Percentiles rank a stretch among this genome's conserved stretches.
These are phyloP conservation scores for Scaptomyza reducta DNA, from an alignment of 2,888 invertebrate species.

Conservation along the genomic window DNA sequence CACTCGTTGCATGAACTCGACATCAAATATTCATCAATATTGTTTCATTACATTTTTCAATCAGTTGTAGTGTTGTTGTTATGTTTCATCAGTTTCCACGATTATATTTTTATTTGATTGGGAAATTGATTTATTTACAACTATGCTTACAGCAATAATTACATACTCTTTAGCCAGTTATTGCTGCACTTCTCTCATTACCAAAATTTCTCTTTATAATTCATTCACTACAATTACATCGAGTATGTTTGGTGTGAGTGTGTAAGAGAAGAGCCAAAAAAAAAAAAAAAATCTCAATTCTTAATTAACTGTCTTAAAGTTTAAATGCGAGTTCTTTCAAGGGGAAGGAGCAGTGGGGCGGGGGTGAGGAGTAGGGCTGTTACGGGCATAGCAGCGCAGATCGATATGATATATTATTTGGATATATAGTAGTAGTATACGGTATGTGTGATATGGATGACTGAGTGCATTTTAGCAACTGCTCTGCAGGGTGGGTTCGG, in stretches of 20 bases:
- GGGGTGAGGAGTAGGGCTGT: neutral
- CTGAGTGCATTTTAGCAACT: conserved; percentile 23
- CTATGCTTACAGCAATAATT: conserved; percentile 24
- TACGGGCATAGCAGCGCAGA: neutral
- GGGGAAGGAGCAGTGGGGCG: neutral
- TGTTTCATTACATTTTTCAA: conserved; percentile 2
- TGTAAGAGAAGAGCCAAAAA: neutral
- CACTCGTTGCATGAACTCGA: neutral
- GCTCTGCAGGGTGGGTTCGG: neutral
- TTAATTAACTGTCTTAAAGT: conserved; percentile 59
- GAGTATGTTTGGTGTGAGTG: conserved; percentile 9
- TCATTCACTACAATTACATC: conserved; percentile 37
- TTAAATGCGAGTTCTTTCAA: conserved; percentile 54
- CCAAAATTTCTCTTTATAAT: neutral
- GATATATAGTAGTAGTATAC: neutral
- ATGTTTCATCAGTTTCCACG: conserved; percentile 8
- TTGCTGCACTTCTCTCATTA: conserved; percentile 19
- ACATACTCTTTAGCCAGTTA: conserved; percentile 13
- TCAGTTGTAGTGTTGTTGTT: conserved; percentile 14
- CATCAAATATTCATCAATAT: neutral
- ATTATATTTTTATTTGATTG: conserved; percentile 3
- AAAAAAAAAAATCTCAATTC: conserved; percentile 43
- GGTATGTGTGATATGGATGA: conserved; percentile 41
- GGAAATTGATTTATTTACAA: conserved; percentile 53
- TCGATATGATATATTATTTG: conserved; percentile 47